Evolutionary conservation across 2,113 vertebrate species (phyloP).

Genomic region (Passer domesticus): DNA sequence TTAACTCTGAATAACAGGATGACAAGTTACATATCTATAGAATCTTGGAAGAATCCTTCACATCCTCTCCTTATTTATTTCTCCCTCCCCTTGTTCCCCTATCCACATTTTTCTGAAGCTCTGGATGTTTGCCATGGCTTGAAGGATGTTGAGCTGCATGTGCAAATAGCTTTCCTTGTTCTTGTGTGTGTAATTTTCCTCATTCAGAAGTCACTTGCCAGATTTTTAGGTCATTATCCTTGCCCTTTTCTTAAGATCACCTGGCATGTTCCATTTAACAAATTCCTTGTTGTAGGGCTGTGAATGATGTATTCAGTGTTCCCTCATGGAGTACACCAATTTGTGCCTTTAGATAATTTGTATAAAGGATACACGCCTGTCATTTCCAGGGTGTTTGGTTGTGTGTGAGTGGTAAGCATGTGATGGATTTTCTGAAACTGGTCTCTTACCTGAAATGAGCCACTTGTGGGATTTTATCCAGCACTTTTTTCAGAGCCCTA

Average conservation of each 20-base stretch:
- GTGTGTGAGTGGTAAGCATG: not conserved
- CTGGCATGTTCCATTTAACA: not conserved
- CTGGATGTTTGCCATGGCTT: not conserved
- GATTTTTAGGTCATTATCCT: not conserved
- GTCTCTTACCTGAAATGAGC: not conserved
- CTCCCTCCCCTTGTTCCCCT: not conserved
- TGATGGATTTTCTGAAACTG: not conserved
- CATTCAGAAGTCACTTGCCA: not conserved
- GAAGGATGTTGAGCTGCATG: not conserved
- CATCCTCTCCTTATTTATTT: not conserved
- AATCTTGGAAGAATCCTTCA: conserved; percentile 6
- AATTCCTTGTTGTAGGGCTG: not conserved
- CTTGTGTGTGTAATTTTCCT: not conserved
- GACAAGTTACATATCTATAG: not conserved
- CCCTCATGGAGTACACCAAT: fast-evolving
- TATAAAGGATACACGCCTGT: not conserved
- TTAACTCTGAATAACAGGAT: not conserved
- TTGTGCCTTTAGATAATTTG: not conserved
- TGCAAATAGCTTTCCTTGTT: not conserved
- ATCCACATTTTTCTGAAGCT: not conserved
- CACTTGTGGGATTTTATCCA: not conserved
- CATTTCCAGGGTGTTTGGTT: not conserved
- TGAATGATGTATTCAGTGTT: not conserved
- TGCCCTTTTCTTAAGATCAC: not conserved
- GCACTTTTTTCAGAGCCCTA: not conserved